Base-by-base conservation (phyloP, 2,888 invertebrate species). In the Salticus scenicus region DNA sequence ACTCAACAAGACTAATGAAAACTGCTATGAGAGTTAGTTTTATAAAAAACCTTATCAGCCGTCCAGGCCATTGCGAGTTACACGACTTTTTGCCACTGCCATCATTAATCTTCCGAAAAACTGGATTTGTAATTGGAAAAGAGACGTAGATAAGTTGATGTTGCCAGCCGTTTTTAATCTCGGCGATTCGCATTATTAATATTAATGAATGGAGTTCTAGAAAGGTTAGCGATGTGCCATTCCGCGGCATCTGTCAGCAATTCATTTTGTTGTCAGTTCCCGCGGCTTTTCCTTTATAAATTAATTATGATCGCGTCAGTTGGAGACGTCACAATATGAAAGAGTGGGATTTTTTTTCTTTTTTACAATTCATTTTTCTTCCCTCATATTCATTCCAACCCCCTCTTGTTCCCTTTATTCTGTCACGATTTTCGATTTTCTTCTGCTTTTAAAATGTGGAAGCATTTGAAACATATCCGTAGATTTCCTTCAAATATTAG, bases 101-200 rank as follows among this genome's bases (percentile, higher is more conserved):
- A 33, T 76, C 77, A 84, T 84, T 84, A 77, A 84, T 84, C 83
- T 84, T 84, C 73, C 37, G 28, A 41, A 74, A 81, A 81, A 77
- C 83, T 84, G 83, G 83, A 84, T 73, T 84, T 77, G 77, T 84
- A 83, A 83, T 84, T 84, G 73, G 77, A 51, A 84, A 84, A 76
- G 66, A 47, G 82, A 75, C 70, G 75, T 42, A 76, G 82, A 82
- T 82, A 84, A 77, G 77, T 84, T 84, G 69, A 33, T 57, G 73
- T 72, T 84, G 67, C 67, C 67, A 37, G 37, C 67, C 37, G 31
- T 66, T 83, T 83, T 83, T 83, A 83, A 83, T 83, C 82, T 83
- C 70, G 77, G 64, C 77, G 77, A 76, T 84, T 69, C 83, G 83
- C 73, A 84, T 84, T 84, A 84, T 84, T 84, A 84, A 84, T 84